These are phyloP conservation scores for Anoplius nigerrimus DNA, from an alignment of 2,888 invertebrate species.

Conservation along the genomic window DNA sequence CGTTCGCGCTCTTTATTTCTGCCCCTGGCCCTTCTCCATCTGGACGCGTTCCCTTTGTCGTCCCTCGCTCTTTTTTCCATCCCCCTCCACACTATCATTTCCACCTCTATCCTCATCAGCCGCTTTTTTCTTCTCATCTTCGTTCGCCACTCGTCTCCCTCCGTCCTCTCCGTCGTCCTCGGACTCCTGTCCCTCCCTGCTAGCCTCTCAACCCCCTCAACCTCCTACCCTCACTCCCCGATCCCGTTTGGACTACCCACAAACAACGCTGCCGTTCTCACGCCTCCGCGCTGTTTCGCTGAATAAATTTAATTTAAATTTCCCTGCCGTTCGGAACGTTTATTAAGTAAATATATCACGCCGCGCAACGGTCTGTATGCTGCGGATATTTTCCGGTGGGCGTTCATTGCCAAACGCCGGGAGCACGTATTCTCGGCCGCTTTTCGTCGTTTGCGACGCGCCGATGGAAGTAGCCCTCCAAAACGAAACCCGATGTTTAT, in stretches of 20 bases:
- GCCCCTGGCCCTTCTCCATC: neutral
- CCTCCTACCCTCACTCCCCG: neutral
- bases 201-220: conserved; percentile 19
- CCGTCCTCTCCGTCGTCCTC: neutral
- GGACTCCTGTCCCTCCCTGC: conserved; percentile 12
- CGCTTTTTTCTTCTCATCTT: neutral
- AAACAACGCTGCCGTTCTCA: conserved; percentile 50
- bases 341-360: conserved; percentile 68
- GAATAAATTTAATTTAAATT: conserved; percentile 69
- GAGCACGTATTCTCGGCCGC: conserved; percentile 22
- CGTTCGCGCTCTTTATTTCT: too few species aligned
- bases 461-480: conserved; percentile 34
- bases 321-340: conserved; percentile 61
- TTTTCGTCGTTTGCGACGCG: conserved; percentile 6
- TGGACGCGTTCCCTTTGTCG: too few species aligned
- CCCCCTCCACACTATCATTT: conserved; percentile 7
- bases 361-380: conserved; percentile 42
- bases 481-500: conserved; percentile 34
- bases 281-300: conserved; percentile 55
- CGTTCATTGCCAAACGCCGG: conserved; percentile 10
- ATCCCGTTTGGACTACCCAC: conserved; percentile 42
- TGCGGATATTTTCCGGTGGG: conserved; percentile 47
- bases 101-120: neutral
- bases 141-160: conserved; percentile 5
- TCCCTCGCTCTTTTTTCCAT: conserved; percentile 1